Evolutionary conservation across 2,113 vertebrate species (phyloP).

Genomic region (Myiozetetes cayanensis): DNA sequence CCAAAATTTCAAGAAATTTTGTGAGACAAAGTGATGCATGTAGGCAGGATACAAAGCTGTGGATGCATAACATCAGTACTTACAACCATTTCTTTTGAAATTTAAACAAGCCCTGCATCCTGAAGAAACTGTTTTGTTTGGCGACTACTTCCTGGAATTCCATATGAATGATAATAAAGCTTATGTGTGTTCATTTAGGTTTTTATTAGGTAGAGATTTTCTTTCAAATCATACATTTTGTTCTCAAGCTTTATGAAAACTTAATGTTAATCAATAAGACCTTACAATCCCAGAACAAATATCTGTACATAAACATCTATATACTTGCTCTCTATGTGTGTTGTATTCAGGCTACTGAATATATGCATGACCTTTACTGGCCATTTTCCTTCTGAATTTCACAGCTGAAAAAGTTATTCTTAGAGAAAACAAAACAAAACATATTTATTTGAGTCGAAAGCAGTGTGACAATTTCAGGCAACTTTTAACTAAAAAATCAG

Average conservation of each 20-base stretch:
- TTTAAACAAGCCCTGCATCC: background rate
- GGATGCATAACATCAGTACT: background rate
- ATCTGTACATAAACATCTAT: background rate
- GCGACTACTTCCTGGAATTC: background rate
- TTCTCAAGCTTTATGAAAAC: constrained; percentile 30
- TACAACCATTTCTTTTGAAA: background rate
- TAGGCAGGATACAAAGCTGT: background rate
- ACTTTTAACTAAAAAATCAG: background rate
- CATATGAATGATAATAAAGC: background rate
- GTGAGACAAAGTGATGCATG: background rate
- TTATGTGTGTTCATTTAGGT: background rate
- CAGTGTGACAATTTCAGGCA: background rate
- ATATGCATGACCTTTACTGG: background rate
- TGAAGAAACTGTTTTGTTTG: background rate
- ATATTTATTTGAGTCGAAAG: background rate
- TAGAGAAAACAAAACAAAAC: background rate
- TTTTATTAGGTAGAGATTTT: background rate
- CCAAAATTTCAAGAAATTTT: background rate
- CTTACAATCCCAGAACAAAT: background rate
- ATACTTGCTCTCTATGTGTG: background rate
- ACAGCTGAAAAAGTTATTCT: background rate
- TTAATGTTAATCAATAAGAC: background rate
- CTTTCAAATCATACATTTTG: background rate
- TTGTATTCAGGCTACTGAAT: background rate
- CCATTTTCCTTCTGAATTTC: background rate